These are phyloP conservation scores for Hippocampus kuda DNA, from an alignment of 2,797 vertebrate genomes.

Conservation along the genomic window DNA sequence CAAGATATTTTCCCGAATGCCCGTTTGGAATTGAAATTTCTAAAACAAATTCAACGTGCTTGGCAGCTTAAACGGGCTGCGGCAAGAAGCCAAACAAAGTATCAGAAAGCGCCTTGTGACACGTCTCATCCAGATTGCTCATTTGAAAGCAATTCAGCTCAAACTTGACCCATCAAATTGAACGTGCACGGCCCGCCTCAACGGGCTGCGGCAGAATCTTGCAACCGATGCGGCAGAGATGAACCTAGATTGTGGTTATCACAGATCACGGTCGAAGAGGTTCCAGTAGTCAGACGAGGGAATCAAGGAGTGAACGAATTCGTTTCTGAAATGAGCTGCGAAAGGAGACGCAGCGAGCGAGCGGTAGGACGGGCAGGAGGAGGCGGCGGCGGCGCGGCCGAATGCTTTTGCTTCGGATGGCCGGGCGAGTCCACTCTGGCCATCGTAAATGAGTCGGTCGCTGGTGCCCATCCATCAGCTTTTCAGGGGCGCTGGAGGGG, in stretches of 20 bases:
- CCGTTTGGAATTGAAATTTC: not conserved
- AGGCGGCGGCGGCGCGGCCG: not conserved
- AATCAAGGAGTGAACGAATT: not conserved
- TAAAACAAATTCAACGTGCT: not conserved
- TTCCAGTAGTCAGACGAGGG: not conserved
- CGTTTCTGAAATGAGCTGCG: not conserved
- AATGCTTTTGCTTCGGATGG: not conserved
- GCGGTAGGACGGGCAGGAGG: not conserved
- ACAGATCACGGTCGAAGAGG: not conserved
- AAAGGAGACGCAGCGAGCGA: not conserved
- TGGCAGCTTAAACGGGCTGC: no score
- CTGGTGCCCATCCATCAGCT: slow-evolving; percentile 31
- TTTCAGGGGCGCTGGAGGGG: slow-evolving; percentile 20
- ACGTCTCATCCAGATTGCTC: no score
- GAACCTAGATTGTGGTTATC: not conserved
- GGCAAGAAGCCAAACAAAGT: no score
- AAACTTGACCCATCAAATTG: no score
- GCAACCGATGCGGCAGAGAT: no score
- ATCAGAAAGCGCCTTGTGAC: no score
- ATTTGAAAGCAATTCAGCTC: no score
- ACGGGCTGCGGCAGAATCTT: no score
- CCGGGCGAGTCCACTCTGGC: not conserved
- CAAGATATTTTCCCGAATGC: not conserved
- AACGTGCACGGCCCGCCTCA: no score
- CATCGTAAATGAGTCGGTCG: slow-evolving; percentile 37